Conservation (phyloP, 2,888 invertebrate genomes). For the Drosophila helvetica region DNA sequence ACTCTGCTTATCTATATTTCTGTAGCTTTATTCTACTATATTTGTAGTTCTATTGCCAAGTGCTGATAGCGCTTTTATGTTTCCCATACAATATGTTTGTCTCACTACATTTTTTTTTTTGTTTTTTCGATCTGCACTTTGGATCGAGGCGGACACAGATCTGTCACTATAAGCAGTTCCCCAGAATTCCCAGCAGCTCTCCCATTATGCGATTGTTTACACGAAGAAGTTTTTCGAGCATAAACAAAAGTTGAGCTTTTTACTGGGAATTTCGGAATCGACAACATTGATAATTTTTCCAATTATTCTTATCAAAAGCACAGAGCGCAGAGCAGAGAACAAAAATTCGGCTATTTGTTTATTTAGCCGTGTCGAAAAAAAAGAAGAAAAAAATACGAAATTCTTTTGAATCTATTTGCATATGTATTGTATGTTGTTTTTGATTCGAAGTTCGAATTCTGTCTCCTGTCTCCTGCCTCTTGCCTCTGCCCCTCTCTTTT, state of each 20-base stretch:
- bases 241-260: conserved; percentile 32
- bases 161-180: conserved; percentile 17
- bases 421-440: conserved; percentile 38
- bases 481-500: conserved; percentile 2
- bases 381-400: conserved; percentile 22
- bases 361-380: conserved; percentile 6
- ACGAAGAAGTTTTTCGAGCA: conserved; percentile 30
- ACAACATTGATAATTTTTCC: conserved; percentile 33
- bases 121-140: neutral
- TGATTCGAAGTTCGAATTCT: conserved; percentile 41
- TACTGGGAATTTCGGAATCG: conserved; percentile 4
- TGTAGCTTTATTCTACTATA: neutral
- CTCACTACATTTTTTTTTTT: conserved; percentile 1
- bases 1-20: neutral
- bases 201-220: conserved; percentile 31
- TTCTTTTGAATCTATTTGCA: conserved; percentile 30
- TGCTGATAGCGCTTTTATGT: conserved; percentile 15
- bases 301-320: conserved; percentile 32
- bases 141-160: conserved; percentile 7
- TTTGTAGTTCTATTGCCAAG: conserved; percentile 3
- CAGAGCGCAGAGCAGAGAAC: neutral
- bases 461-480: neutral
- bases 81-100: neutral
- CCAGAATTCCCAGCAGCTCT: conserved; percentile 16
- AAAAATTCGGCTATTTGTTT: conserved; percentile 15